Conservation (phyloP, 2,888 invertebrate species). For the Philhelius pedissequus region DNA sequence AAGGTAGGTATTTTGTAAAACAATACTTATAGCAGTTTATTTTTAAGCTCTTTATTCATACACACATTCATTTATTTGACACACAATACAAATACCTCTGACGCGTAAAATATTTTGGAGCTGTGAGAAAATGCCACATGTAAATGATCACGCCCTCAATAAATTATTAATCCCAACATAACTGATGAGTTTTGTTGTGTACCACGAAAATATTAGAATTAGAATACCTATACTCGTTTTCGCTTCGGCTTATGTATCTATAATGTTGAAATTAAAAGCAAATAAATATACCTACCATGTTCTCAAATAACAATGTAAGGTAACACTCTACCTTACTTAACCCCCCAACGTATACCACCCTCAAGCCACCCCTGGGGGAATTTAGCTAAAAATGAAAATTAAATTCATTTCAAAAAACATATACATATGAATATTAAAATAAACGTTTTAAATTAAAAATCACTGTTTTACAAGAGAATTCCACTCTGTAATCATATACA, state of each 20-base stretch:
- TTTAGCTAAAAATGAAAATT: constrained; percentile 40
- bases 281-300: not conserved
- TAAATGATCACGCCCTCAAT: not conserved
- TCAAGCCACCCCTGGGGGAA: not conserved
- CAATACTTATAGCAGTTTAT: too few species aligned
- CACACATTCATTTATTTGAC: too few species aligned
- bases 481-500: not conserved
- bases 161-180: not conserved
- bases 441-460: constrained; percentile 39
- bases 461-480: constrained; percentile 32
- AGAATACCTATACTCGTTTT: not conserved
- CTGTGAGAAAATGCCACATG: not conserved
- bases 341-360: not conserved
- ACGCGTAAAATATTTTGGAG: not conserved
- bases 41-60: too few species aligned
- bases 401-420: constrained; percentile 37
- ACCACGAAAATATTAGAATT: not conserved
- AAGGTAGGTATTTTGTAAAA: too few species aligned
- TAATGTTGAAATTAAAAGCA: constrained; percentile 11
- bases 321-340: too few species aligned
- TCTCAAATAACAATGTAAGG: not conserved
- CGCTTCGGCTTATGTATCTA: not conserved
- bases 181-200: not conserved
- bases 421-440: constrained; percentile 54
- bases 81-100: not conserved